phyloP scores from a whole-genome alignment of 2,888 invertebrate species.

The Lagria hirta region DNA sequence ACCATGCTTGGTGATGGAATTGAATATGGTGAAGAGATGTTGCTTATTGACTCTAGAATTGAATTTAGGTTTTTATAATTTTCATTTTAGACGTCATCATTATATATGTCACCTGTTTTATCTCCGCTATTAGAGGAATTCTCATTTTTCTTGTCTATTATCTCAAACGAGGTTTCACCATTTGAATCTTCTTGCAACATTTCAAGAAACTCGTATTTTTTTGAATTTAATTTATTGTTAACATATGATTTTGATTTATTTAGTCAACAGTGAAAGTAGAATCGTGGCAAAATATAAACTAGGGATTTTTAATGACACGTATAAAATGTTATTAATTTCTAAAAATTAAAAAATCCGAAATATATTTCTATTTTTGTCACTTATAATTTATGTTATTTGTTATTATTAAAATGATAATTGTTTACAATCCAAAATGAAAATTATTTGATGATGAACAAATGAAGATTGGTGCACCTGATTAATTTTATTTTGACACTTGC shows the following conservation, averaged over 20 bases:
- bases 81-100: neutral
- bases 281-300: constrained; percentile 26
- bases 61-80: no score
- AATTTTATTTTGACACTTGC: no score
- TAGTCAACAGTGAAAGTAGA: constrained; percentile 5
- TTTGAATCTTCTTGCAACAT: constrained; percentile 52
- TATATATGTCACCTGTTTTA: constrained; percentile 39
- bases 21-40: constrained; percentile 31
- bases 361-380: no score
- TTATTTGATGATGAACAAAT: no score
- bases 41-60: constrained; percentile 30
- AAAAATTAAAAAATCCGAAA: no score
- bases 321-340: no score
- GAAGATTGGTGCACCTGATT: no score
- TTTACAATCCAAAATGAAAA: no score
- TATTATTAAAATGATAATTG: no score
- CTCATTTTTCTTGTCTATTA: constrained; percentile 50
- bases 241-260: constrained; percentile 24
- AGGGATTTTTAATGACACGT: constrained; percentile 16
- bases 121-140: constrained; percentile 36
- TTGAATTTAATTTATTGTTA: constrained; percentile 12
- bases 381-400: no score
- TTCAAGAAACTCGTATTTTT: constrained; percentile 18
- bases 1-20: constrained; percentile 53
- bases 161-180: constrained; percentile 54